A percentile compares a stretch with the other conserved stretches of the same genome.
These are phyloP conservation scores for Tenebrosternarchus preto DNA, from an alignment of 2,113 vertebrate genomes.

Conservation along the genomic window DNA sequence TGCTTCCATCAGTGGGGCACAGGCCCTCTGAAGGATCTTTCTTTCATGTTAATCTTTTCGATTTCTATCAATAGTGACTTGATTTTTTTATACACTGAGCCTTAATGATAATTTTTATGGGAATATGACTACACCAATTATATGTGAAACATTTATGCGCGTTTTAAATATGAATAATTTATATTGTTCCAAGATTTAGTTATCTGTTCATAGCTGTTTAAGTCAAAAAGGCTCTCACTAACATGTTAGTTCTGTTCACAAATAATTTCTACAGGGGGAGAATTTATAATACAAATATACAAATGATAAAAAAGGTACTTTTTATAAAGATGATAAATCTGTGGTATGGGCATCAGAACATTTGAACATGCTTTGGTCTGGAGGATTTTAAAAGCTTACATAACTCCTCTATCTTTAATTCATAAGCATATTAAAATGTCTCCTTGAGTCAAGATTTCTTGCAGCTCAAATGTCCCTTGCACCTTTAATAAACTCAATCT, in stretches of 20 bases:
- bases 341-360: not conserved
- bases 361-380: not conserved
- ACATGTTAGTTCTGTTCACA: not conserved
- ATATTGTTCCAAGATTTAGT: constrained; percentile 17
- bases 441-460: not conserved
- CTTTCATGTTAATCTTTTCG: not conserved
- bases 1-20: not conserved
- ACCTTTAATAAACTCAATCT: too few species aligned
- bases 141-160: constrained; percentile 5
- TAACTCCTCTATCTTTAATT: not conserved
- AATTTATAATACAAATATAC: not conserved
- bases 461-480: too few species aligned
- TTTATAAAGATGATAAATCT: too few species aligned
- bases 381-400: not conserved
- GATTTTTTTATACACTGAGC: not conserved
- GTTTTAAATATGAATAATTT: not conserved
- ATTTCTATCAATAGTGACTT: not conserved
- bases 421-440: not conserved
- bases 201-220: not conserved
- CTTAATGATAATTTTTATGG: constrained; percentile 10
- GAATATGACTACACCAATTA: not conserved
- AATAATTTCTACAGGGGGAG: constrained; percentile 2
- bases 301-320: too few species aligned
- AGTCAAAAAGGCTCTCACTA: not conserved
- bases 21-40: not conserved